Conservation (phyloP, 2,888 invertebrate genomes). For the Ophion obscuratus region DNA sequence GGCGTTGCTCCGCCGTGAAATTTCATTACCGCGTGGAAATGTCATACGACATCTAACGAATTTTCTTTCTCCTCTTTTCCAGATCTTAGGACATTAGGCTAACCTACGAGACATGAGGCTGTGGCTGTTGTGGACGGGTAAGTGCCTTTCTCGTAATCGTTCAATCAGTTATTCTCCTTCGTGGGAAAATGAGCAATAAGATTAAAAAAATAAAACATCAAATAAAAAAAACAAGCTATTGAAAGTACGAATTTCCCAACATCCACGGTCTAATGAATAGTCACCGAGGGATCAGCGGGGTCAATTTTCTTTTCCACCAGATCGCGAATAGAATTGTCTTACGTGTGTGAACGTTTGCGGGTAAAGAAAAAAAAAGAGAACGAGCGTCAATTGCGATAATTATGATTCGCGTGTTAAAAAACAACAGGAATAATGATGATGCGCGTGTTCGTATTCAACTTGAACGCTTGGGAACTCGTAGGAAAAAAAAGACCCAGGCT, state of each 20-base stretch:
- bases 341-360: constrained; percentile 26
- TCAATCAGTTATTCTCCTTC: neutral
- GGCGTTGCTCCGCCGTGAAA: neutral
- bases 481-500: neutral
- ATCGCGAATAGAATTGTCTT: constrained; percentile 62
- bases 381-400: constrained; percentile 27
- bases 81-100: constrained; percentile 71
- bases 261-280: neutral
- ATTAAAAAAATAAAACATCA: neutral
- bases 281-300: neutral
- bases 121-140: constrained; percentile 81
- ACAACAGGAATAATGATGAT: neutral
- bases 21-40: neutral
- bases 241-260: neutral
- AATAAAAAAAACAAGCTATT: neutral
- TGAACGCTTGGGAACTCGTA: neutral
- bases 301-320: constrained; percentile 54
- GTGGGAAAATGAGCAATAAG: neutral
- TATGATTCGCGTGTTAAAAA: constrained; percentile 4
- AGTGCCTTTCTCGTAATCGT: constrained; percentile 58
- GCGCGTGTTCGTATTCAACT: neutral
- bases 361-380: neutral
- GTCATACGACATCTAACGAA: neutral
- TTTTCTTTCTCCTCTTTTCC: constrained; percentile 49
- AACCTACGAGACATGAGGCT: constrained; percentile 78